These are phyloP conservation scores for Chelonoidis abingdonii DNA, from an alignment of 2,113 vertebrate genomes.

Conservation along the genomic window DNA sequence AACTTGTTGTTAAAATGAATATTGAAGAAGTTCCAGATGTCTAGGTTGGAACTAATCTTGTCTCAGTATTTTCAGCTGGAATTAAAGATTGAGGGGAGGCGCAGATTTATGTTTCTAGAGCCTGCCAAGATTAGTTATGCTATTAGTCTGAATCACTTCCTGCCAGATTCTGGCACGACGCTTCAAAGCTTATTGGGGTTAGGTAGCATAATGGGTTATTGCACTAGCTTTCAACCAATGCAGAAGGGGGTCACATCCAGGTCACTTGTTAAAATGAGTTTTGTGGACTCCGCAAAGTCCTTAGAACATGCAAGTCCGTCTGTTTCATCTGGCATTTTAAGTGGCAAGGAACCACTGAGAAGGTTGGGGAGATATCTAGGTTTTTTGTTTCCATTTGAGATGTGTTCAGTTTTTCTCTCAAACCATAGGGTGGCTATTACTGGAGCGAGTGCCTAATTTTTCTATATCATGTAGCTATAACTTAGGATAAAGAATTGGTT, in stretches of 20 bases:
- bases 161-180: slow-evolving; percentile 4
- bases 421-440: background rate
- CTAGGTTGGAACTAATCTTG: slow-evolving; percentile 42
- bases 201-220: slow-evolving; percentile 9
- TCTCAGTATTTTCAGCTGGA: slow-evolving; percentile 18
- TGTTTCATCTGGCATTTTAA: background rate
- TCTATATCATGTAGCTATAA: background rate
- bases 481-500: background rate
- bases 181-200: background rate
- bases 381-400: background rate
- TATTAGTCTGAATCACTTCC: slow-evolving; percentile 52
- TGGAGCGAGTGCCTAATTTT: background rate
- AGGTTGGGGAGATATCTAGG: background rate
- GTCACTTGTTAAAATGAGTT: background rate
- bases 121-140: slow-evolving; percentile 37
- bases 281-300: background rate
- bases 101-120: slow-evolving; percentile 19
- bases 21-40: slow-evolving; percentile 64
- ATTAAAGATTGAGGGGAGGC: slow-evolving; percentile 26
- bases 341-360: background rate
- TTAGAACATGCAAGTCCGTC: background rate
- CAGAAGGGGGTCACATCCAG: background rate
- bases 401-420: background rate
- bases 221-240: slow-evolving; percentile 14
- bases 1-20: background rate